Percentiles rank a stretch among this genome's conserved stretches.
Evolutionary conservation across 2,797 vertebrate species (phyloP).

Genomic region (Macrochelys suwanniensis): DNA sequence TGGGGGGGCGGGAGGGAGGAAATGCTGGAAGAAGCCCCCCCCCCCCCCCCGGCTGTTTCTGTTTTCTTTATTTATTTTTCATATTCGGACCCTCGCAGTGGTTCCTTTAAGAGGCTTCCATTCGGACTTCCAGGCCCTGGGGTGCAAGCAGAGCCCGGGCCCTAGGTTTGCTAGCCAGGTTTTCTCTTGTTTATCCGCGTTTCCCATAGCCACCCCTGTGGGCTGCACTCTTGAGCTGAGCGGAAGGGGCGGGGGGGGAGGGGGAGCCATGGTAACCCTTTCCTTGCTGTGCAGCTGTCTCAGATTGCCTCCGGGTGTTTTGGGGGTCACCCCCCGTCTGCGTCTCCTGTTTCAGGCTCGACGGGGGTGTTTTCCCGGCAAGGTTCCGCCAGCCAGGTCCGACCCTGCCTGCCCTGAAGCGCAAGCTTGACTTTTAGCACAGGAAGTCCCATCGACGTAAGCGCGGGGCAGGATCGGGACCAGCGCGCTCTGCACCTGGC

Average conservation of each 20-base stretch:
- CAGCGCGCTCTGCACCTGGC: background rate
- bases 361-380: background rate
- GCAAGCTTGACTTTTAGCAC: background rate
- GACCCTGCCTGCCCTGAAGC: background rate
- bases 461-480: background rate
- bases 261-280: constrained; percentile 22
- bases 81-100: background rate
- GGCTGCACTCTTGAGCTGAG: background rate
- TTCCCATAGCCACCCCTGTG: background rate
- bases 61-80: background rate
- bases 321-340: background rate
- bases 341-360: background rate
- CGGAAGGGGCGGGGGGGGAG: background rate
- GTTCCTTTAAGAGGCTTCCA: background rate
- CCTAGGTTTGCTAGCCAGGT: background rate
- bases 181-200: constrained; percentile 47
- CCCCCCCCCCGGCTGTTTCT: background rate
- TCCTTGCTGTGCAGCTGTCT: background rate
- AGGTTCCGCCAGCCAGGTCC: background rate
- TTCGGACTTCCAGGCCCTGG: background rate
- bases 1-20: background rate
- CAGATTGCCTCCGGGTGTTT: constrained; percentile 36
- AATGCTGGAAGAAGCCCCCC: background rate
- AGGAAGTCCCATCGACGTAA: background rate
- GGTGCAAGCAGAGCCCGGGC: background rate